Percentiles rank a stretch among this genome's conserved stretches.
phyloP scores from a whole-genome alignment of 2,113 vertebrate genomes.

The Crotalus helleri region DNA sequence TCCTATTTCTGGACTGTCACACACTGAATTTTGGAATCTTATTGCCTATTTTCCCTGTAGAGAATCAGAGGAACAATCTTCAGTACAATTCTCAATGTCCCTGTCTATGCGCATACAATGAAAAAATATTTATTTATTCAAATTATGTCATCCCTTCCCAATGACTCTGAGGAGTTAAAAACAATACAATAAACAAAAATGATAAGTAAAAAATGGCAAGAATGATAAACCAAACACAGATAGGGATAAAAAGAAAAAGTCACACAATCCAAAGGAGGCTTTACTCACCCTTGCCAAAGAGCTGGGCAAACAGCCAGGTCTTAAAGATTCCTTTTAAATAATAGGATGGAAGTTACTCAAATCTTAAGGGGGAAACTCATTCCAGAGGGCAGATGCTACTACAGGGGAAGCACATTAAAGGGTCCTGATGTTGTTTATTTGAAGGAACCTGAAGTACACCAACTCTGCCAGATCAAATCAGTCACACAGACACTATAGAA shows the following conservation, averaged over 20 bases:
- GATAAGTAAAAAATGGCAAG: background rate
- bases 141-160: background rate
- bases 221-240: background rate
- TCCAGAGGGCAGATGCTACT: background rate
- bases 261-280: background rate
- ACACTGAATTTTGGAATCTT: background rate
- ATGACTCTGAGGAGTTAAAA: background rate
- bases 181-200: background rate
- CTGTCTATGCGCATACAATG: background rate
- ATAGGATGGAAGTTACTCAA: background rate
- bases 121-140: background rate
- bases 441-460: background rate
- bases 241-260: background rate
- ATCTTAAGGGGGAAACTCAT: background rate
- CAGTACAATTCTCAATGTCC: background rate
- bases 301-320: background rate
- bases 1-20: background rate
- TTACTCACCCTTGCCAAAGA: background rate
- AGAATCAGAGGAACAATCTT: background rate
- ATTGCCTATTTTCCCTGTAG: background rate
- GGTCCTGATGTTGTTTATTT: background rate
- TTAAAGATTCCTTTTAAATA: background rate
- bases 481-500: background rate
- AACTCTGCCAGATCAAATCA: background rate
- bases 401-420: background rate